Percentiles rank a stretch among this genome's conserved stretches.
Conservation (phyloP, 2,888 invertebrate genomes). For the Polia nebulosa region DNA sequence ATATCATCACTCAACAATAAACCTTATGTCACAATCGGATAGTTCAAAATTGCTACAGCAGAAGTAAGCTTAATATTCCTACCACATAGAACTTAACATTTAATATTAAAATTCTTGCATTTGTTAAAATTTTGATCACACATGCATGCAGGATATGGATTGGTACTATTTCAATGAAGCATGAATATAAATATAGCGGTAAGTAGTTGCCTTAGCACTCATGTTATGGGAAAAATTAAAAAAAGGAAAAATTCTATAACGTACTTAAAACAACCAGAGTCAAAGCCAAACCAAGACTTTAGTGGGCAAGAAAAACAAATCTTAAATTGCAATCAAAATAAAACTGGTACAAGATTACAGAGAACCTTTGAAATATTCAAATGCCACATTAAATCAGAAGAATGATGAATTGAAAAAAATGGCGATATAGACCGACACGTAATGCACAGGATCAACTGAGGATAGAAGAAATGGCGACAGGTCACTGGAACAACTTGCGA, state of each 20-base stretch:
- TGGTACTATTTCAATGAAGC: not conserved
- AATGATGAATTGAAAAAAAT: too few relatives aligned
- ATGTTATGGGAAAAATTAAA: not conserved
- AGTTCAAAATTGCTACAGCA: not conserved
- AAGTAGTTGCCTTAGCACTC: not conserved
- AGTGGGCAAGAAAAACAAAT: too few relatives aligned
- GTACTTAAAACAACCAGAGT: too few relatives aligned
- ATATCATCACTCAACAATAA: slow-evolving; percentile 3
- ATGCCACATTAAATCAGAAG: too few relatives aligned
- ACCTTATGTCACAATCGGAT: not conserved
- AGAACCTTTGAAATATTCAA: too few relatives aligned
- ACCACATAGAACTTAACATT: slow-evolving; percentile 28
- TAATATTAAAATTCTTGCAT: slow-evolving; percentile 17
- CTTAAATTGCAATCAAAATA: too few relatives aligned
- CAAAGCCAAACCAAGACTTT: too few relatives aligned
- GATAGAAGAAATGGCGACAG: too few relatives aligned
- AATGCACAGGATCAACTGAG: too few relatives aligned
- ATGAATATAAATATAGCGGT: not conserved
- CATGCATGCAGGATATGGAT: slow-evolving; percentile 4
- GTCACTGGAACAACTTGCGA: too few relatives aligned
- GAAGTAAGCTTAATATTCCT: slow-evolving; percentile 38
- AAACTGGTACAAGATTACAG: too few relatives aligned
- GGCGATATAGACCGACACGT: too few relatives aligned
- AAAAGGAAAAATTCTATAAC: not conserved
- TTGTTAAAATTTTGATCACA: slow-evolving; percentile 39